Percentiles rank a stretch among this genome's conserved stretches.
Conservation (phyloP, 37 sponge, comb jelly and placozoan species). For the Beroe ovata region DNA sequence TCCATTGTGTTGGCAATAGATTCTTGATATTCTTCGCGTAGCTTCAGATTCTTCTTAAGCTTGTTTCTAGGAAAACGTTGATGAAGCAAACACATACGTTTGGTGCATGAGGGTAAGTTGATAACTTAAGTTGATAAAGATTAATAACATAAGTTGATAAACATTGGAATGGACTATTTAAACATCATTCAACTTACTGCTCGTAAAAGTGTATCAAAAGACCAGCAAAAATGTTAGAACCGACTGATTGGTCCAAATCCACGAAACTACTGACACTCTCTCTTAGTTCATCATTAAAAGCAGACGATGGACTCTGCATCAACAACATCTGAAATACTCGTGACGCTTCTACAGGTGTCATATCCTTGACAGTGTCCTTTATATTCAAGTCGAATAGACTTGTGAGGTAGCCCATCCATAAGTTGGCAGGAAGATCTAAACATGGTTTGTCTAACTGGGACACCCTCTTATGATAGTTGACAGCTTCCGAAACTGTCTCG, state of each 20-base stretch:
- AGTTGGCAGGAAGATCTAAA: neutral
- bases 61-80: too few species aligned
- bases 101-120: too few species aligned
- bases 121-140: too few species aligned
- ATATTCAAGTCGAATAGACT: neutral
- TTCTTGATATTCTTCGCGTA: neutral
- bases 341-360: neutral
- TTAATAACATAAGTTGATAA: too few species aligned
- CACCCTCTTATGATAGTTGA: neutral
- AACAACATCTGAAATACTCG: neutral
- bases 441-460: neutral
- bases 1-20: neutral
- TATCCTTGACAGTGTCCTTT: neutral
- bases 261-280: neutral
- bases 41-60: neutral
- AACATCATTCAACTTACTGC: neutral
- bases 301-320: neutral
- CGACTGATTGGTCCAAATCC: neutral
- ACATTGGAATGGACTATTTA: too few species aligned
- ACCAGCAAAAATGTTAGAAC: neutral
- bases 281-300: neutral
- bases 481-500: conserved; percentile 13
- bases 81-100: too few species aligned
- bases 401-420: neutral
- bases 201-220: neutral